A percentile compares a stretch with the other conserved stretches of the same genome.
Conservation (phyloP, 2,113 vertebrate species). For the Urocynchramus pylzowi region DNA sequence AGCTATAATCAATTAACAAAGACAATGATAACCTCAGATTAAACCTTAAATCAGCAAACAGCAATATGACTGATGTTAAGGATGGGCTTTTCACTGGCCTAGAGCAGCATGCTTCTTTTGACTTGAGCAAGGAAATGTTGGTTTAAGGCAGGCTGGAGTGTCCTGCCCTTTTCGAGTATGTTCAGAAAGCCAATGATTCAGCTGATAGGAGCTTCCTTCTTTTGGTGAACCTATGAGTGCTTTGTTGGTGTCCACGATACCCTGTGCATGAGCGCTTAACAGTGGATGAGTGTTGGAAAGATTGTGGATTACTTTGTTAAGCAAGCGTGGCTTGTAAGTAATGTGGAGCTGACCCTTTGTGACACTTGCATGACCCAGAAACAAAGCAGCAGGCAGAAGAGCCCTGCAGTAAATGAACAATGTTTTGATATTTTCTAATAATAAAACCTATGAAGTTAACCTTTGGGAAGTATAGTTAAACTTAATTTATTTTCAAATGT, state of each 20-base stretch:
- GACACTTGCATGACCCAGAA: constrained; percentile 58
- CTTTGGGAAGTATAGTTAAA: constrained; percentile 46
- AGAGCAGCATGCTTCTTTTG: not conserved
- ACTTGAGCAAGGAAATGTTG: not conserved
- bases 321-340: constrained; percentile 50
- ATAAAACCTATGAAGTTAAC: constrained; percentile 61
- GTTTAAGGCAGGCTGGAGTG: not conserved
- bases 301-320: constrained; percentile 53
- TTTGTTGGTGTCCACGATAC: not conserved
- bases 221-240: not conserved
- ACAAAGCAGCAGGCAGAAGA: constrained; percentile 56
- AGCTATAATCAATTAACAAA: not conserved
- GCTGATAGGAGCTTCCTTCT: not conserved
- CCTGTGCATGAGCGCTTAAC: not conserved
- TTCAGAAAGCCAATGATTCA: not conserved
- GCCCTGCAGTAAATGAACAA: constrained; percentile 37
- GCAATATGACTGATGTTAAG: not conserved
- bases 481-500: constrained; percentile 60
- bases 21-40: not conserved
- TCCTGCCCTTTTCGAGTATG: not conserved
- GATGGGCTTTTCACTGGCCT: not conserved
- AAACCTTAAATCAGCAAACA: not conserved
- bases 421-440: constrained; percentile 63
- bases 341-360: constrained; percentile 39
- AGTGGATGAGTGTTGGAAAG: not conserved